Conservation (phyloP, 2,113 vertebrate species). For the Erythrolamprus reginae region DNA sequence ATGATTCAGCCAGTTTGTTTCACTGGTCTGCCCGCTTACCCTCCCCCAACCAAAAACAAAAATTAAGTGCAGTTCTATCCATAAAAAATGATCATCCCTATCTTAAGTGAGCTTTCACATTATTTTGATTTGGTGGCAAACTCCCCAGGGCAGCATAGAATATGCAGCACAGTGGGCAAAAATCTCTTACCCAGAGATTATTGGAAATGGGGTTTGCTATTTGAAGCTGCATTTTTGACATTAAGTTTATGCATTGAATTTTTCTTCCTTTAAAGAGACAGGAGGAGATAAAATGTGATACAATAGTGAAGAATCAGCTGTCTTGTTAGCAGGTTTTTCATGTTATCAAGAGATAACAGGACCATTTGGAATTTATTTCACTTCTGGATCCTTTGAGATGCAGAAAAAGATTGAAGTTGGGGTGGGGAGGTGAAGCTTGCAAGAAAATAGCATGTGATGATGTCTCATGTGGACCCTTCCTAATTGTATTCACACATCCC, state of each 20-base stretch:
- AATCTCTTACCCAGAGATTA: background rate
- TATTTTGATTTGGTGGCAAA: background rate
- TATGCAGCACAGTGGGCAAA: background rate
- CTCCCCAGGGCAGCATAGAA: background rate
- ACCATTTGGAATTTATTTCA: background rate
- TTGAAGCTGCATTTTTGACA: background rate
- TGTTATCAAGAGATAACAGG: background rate
- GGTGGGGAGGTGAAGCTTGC: background rate
- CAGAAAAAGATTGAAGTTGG: background rate
- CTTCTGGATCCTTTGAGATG: background rate
- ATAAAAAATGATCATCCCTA: background rate
- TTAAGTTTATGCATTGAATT: background rate
- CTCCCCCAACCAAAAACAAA: background rate
- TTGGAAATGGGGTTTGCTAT: background rate
- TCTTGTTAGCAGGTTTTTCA: background rate
- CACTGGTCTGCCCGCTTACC: background rate
- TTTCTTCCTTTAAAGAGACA: background rate
- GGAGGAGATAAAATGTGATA: background rate
- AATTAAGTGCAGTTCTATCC: background rate
- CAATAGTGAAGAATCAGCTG: background rate
- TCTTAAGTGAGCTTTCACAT: background rate
- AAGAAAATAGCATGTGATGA: background rate
- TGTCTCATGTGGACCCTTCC: background rate
- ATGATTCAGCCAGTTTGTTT: background rate
- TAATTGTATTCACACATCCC: constrained; percentile 1